Conservation (phyloP, 2,888 invertebrate genomes). For the Abrostola triplasia region DNA sequence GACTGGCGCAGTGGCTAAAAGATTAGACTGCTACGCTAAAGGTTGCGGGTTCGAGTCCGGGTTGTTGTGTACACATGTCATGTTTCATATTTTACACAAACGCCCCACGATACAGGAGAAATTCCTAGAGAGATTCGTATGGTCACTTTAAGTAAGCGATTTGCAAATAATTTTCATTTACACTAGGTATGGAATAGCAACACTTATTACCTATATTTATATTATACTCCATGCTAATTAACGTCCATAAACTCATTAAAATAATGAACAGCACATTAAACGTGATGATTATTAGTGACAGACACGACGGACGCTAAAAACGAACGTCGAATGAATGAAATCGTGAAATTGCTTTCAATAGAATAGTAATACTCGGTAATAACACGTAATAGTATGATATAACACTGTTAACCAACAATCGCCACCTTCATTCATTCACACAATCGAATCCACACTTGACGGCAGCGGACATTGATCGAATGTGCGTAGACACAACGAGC, state of each 20-base stretch:
- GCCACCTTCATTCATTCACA: conserved; percentile 24
- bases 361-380: background rate
- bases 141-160: too few species aligned
- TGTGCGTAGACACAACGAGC: background rate
- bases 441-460: background rate
- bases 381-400: conserved; percentile 9
- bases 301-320: background rate
- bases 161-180: too few species aligned
- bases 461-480: background rate
- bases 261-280: background rate
- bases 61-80: too few species aligned
- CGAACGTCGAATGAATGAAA: background rate
- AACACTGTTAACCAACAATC: conserved; percentile 12
- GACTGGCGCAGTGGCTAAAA: too few species aligned
- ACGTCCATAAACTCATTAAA: background rate
- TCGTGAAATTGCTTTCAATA: background rate
- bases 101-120: too few species aligned
- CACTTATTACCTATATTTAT: background rate
- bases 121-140: too few species aligned
- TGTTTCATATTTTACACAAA: too few species aligned
- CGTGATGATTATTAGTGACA: background rate
- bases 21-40: too few species aligned
- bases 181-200: background rate
- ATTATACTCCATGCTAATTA: background rate
- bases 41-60: too few species aligned